These are phyloP conservation scores for Dinocampus coccinellae DNA, from an alignment of 2,888 invertebrate species.

Conservation along the genomic window DNA sequence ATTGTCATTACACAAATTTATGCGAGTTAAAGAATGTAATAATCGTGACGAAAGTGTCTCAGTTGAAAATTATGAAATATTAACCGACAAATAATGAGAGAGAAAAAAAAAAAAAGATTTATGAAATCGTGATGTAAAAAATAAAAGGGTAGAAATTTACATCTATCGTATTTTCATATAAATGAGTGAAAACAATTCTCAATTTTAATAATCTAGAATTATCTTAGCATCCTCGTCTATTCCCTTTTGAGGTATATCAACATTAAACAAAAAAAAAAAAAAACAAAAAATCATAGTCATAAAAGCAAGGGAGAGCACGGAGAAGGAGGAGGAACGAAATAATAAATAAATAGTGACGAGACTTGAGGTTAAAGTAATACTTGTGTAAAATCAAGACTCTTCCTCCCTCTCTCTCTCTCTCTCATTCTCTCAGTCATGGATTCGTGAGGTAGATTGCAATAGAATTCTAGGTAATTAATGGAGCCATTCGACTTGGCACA, in stretches of 20 bases:
- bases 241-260: neutral
- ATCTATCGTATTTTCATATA: neutral
- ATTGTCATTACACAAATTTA: neutral
- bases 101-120: too few relatives aligned
- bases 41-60: neutral
- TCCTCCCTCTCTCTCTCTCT: neutral
- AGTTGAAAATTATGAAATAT: neutral
- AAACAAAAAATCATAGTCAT: neutral
- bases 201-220: neutral
- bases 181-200: neutral
- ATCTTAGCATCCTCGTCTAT: neutral
- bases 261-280: neutral
- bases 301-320: too few relatives aligned
- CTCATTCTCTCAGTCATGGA: neutral
- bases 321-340: too few relatives aligned
- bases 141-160: neutral
- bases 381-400: neutral
- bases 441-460: conserved; percentile 12
- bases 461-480: conserved; percentile 7
- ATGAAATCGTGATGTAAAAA: neutral
- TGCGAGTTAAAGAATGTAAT: neutral
- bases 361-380: neutral
- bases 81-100: neutral
- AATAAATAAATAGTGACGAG: neutral
- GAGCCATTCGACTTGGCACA: conserved; percentile 3